Base-by-base conservation (phyloP, 2,888 invertebrate species). In the Cryptocephalus primarius region DNA sequence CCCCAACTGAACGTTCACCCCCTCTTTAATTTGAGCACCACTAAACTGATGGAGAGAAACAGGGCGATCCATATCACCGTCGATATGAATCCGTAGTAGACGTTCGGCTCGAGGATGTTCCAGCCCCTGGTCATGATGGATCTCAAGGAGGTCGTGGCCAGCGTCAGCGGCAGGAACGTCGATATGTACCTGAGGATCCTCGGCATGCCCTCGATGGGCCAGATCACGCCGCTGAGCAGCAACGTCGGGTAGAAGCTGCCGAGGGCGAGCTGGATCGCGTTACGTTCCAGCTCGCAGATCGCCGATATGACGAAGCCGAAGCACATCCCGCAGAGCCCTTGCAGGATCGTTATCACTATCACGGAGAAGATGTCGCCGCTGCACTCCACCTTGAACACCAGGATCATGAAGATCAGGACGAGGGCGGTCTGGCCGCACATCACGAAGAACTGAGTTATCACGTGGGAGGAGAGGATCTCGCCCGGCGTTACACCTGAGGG, bases 191-290 rank as follows among this genome's bases (percentile, higher is more conserved):
- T 56, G 33, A 95, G 73, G 48, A 86, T 76, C 59, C 82, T 77
- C 2, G 94, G 94, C 90, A 95, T 94, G 47, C 92, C 55, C 68
- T 95, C 92, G 51, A 94, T 85, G 48, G 95, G 94, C 95, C 95
- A 95, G 63, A 95, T 91, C 36, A 94, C 93, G 8, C 55, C 94
- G 60, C 91, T 91, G 41, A 94, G 79, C 47, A 95, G 73, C 13
- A 95, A 76, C 12, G 92, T 92, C 13, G 95, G 95, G 72, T 94
- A 95, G 74, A 95, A 93, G 40, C 93, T 92, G 41, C 94, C 94
- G 12, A 95, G 75, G 1, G 94, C 90, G 53, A 92, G 71, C 63
- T 94, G 93, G 65, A 94, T 93, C 38, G 94, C 93, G 72, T 92
- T 91, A 42, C 90, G 78, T 68, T 94, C 94, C 52, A 92, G 74